Evolutionary conservation across 2,888 invertebrate species (phyloP), one percentile per base, ranked within the genome.

Genomic region (Norana najaformis): DNA sequence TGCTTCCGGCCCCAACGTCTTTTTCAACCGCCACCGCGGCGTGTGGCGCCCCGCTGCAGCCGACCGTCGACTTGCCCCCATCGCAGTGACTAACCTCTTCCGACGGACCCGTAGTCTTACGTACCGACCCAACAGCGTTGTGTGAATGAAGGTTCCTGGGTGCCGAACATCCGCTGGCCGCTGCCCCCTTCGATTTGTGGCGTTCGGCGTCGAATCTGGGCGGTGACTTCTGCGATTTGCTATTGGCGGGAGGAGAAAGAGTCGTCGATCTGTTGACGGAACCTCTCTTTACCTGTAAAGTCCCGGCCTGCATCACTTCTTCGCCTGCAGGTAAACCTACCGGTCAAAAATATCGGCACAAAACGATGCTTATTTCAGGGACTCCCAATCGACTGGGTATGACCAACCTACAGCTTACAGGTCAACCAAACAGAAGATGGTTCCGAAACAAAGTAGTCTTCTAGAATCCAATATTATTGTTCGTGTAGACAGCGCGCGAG

Each of bases 11-110:
- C 69, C n/a, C 69, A n/a, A n/a, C n/a, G n/a, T n/a, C n/a, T n/a
- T n/a, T n/a, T n/a, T n/a, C n/a, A n/a, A n/a, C n/a, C n/a, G n/a
- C n/a, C n/a, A n/a, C n/a, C n/a, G n/a, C n/a, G 8, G 11, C n/a
- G 69, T 69, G 69, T 69, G 30, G 2, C 3, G n/a, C 69, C 69
- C 69, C 69, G 16, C 69, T 69, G n/a, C 69, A 69, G 30, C 69
- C 69, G 69, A 8, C 16, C 69, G 69, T 69, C 30, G 69, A 69
- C 69, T n/a, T 30, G n/a, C 69, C 30, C 8, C 6, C 8, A 8
- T 69, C 69, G 69, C 69, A n/a, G 69, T 69, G n/a, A 69, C 69
- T n/a, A n/a, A 30, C n/a, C 69, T 69, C 69, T n/a, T 69, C 69
- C 69, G 69, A 69, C n/a, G 8, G 69, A 69, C 69, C 69, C 30